Percentiles rank a stretch among this genome's conserved stretches.
Evolutionary conservation across 2,797 vertebrate species (phyloP).

Genomic region (Anguilla marmorata): DNA sequence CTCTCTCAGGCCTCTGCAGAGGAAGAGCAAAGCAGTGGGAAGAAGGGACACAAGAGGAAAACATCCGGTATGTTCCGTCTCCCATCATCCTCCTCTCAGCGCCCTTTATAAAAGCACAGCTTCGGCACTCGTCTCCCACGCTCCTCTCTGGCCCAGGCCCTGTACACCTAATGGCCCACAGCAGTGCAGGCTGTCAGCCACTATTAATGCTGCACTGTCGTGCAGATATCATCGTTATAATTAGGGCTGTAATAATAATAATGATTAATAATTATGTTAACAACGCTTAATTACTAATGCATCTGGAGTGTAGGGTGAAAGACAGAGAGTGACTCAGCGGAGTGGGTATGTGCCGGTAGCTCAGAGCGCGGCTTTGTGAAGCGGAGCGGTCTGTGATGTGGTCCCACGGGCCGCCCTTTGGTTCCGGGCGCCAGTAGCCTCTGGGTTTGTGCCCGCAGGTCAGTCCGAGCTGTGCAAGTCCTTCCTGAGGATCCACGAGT

Average conservation of each 20-base stretch:
- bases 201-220: neutral
- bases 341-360: neutral
- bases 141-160: neutral
- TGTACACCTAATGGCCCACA: neutral
- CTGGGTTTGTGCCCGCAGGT: slow-evolving; percentile 50
- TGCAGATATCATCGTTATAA: neutral
- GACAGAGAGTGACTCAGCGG: neutral
- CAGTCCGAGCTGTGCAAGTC: slow-evolving; percentile 80
- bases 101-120: neutral
- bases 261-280: neutral
- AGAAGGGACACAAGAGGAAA: slow-evolving; percentile 68
- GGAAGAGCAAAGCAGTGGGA: slow-evolving; percentile 61
- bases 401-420: no score
- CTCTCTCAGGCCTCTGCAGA: slow-evolving; percentile 68
- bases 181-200: neutral
- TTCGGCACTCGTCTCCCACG: neutral
- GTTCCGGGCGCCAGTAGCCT: neutral
- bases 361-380: neutral
- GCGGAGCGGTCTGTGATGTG: neutral
- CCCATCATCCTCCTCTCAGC: neutral
- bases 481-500: slow-evolving; percentile 89
- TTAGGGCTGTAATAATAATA: neutral
- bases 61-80: slow-evolving; percentile 68
- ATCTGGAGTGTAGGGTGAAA: neutral
- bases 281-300: neutral